These are phyloP conservation scores for Drosophila nr. perissopoda DNA, from an alignment of 2,888 invertebrate genomes.

Conservation along the genomic window DNA sequence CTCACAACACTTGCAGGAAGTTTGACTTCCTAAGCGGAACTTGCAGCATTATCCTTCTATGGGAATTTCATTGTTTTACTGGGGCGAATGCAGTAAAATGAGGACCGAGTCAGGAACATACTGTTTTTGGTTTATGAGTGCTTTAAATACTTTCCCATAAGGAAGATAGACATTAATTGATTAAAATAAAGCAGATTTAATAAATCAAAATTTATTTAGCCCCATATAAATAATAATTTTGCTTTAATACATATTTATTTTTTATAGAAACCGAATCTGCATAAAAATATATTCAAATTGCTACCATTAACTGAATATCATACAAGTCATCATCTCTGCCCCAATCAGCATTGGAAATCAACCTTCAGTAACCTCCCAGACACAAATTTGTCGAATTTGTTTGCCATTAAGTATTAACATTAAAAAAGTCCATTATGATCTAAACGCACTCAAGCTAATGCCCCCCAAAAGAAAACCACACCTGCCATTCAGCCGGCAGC, in stretches of 20 bases:
- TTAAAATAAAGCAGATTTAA: background rate
- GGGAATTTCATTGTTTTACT: conserved; percentile 53
- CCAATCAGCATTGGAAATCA: background rate
- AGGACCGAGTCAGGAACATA: background rate
- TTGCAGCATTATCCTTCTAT: conserved; percentile 64
- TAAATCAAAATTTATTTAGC: background rate
- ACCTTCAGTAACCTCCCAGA: conserved; percentile 20
- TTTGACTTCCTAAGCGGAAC: conserved; percentile 75
- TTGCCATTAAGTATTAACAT: conserved; percentile 36
- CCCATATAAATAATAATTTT: background rate
- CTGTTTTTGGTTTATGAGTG: conserved; percentile 18
- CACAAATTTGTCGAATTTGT: conserved; percentile 49
- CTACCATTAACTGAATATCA: background rate
- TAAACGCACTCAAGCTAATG: conserved; percentile 23
- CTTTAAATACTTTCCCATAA: background rate
- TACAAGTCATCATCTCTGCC: background rate
- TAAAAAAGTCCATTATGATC: conserved; percentile 33
- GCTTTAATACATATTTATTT: background rate
- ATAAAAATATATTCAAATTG: background rate
- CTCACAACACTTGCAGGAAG: conserved; percentile 57
- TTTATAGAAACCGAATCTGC: background rate
- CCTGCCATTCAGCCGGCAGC: conserved; percentile 30
- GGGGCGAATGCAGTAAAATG: conserved; percentile 1
- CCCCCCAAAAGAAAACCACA: conserved; percentile 35
- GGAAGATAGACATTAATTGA: background rate